phyloP scores from a whole-genome alignment of 37 sponge, comb jelly and placozoan genomes.

The Aphrocallistes beatrix region DNA sequence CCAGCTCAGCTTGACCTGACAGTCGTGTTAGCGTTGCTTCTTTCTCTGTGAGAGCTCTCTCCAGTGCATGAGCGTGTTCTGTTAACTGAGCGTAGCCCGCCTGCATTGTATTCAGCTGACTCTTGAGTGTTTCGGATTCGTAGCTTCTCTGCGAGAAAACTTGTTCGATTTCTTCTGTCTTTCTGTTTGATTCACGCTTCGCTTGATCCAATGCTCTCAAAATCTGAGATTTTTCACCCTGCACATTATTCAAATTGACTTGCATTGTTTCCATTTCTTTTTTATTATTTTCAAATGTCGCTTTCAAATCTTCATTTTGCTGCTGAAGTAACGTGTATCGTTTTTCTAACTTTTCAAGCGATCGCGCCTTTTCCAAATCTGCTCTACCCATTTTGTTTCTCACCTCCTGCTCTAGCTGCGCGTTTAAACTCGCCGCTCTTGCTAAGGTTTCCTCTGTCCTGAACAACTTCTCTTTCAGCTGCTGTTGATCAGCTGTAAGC shows the following conservation, averaged over 20 bases:
- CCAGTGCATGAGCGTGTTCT: not conserved
- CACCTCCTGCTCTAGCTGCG: not conserved
- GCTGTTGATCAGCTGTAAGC: not conserved
- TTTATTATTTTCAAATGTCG: not conserved
- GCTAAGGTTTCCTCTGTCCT: not conserved
- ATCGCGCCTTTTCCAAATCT: not conserved
- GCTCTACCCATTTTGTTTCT: not conserved
- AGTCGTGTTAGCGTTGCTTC: not conserved
- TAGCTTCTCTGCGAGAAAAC: not conserved
- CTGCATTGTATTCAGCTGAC: not conserved
- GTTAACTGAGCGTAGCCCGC: not conserved
- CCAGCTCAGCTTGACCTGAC: not conserved
- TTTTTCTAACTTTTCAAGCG: conserved; percentile 12
- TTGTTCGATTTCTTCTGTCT: not conserved
- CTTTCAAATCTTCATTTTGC: not conserved
- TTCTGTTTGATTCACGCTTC: not conserved
- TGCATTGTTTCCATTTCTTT: not conserved
- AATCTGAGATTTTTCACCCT: not conserved
- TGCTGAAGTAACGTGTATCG: not conserved
- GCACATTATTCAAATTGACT: not conserved
- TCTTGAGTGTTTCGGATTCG: not conserved
- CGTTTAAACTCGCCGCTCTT: not conserved
- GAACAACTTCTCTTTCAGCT: not conserved
- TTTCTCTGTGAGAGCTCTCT: not conserved
- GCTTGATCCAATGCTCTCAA: not conserved